Evolutionary conservation across 2,888 invertebrate species (phyloP), one percentile per base, ranked within the genome.

Genomic region (Zootermopsis nevadensis): DNA sequence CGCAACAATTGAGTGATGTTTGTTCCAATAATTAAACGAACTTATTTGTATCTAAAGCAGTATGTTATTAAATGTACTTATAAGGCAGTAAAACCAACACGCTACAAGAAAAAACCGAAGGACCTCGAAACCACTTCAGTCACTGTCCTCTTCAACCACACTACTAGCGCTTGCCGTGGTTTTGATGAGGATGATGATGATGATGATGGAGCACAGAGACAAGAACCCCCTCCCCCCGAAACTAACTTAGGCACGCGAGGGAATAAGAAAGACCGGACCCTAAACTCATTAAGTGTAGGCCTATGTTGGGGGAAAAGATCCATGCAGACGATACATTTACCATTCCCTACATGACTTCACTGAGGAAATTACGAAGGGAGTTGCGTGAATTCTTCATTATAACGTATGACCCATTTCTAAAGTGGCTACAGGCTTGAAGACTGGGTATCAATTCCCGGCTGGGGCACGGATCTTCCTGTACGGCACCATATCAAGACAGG

Each of bases 241-340:
- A 77, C 53, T 24, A 53, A 77, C 66, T 30, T 38, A 53, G 82
- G 76, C 77, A 74, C 77, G 82, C 74, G 82, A 82, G 77, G 60
- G 67, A 82, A 72, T 27, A 74, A 82, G 82, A 69, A 74, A 81
- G 35, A 53, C 79, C 66, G 35, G 79, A 79, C 66, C 79, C 79
- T 66, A 79, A 77, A 79, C 79, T 79, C 79, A 66, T 79, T 79
- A 79, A 66, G n/a, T 66, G 35, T 31, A n/a, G n/a, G n/a, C n/a
- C n/a, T n/a, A 35, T 38, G 79, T 38, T 79, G 79, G 33, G 66
- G 79, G 66, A n/a, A 10, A 66, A 66, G 79, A 7, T 38, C 79
- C 35, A 55, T 60, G 33, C 79, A 79, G 35, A 79, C 35, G 79
- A 77, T 77, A 35, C 53, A 1, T 22, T 38, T 3, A 8, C 42